These are phyloP conservation scores for Antedon mediterranea DNA, from an alignment of 53 echinoderm and acorn worm species.

Conservation along the genomic window DNA sequence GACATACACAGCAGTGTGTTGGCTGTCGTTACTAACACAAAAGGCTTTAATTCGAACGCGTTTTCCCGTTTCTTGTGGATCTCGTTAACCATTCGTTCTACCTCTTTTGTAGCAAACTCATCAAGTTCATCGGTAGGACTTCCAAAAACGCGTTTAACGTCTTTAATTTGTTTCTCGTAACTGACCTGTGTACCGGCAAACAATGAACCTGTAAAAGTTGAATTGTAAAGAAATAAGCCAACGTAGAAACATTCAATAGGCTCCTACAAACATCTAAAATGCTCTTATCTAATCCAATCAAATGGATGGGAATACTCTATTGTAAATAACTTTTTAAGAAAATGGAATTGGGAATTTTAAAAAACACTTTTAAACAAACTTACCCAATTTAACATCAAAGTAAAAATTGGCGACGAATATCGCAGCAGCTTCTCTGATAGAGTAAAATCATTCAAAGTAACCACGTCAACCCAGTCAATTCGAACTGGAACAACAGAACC, in stretches of 20 bases:
- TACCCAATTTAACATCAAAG: no score
- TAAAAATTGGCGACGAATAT: no score
- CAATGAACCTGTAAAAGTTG: not conserved
- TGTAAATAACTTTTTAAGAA: no score
- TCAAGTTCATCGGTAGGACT: not conserved
- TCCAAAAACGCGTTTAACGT: not conserved
- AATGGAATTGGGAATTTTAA: no score
- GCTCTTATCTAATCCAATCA: no score
- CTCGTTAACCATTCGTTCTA: not conserved
- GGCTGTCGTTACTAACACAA: not conserved
- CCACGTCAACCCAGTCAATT: not conserved
- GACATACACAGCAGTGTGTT: not conserved
- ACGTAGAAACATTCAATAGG: no score
- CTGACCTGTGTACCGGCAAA: not conserved
- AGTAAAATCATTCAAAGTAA: not conserved
- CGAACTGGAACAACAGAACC: not conserved
- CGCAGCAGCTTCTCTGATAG: not conserved
- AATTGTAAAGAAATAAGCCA: no score
- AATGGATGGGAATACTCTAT: no score
- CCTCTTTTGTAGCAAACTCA: not conserved
- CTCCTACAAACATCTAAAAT: no score
- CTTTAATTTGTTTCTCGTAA: not conserved
- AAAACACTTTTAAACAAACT: no score
- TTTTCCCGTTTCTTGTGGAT: not conserved
- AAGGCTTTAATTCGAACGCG: not conserved